Evolutionary conservation across 2,113 vertebrate genomes (phyloP).

Genomic region (Daboia siamensis): DNA sequence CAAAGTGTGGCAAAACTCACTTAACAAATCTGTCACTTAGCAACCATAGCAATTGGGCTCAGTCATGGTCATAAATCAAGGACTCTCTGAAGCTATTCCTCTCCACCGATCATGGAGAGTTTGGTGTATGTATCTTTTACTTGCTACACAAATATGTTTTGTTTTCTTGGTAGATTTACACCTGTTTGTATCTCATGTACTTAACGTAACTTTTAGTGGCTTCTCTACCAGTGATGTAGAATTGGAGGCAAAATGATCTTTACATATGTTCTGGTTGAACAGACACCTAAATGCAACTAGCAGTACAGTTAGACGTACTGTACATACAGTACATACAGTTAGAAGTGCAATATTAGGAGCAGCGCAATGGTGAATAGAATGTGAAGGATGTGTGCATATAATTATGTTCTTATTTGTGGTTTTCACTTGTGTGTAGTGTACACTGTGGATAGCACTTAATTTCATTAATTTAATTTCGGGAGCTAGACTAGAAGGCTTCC

Average conservation of each 20-base stretch:
- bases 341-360: no score
- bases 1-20: not conserved
- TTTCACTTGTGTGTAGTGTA: no score
- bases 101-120: not conserved
- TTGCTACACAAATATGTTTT: constrained; percentile 40
- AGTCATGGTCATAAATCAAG: no score
- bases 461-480: no score
- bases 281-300: not conserved
- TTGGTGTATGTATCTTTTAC: constrained; percentile 46
- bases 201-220: not conserved
- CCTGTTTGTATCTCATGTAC: not conserved
- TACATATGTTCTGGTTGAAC: not conserved
- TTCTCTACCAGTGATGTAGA: not conserved
- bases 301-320: not conserved
- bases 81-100: not conserved
- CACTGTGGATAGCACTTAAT: no score
- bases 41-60: not conserved
- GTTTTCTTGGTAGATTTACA: not conserved
- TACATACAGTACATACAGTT: no score
- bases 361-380: no score
- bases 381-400: no score
- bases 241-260: not conserved
- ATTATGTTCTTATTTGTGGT: no score
- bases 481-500: no score
- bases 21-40: not conserved